These are phyloP conservation scores for Gymnodraco acuticeps DNA, from an alignment of 2,797 vertebrate species.

Conservation along the genomic window DNA sequence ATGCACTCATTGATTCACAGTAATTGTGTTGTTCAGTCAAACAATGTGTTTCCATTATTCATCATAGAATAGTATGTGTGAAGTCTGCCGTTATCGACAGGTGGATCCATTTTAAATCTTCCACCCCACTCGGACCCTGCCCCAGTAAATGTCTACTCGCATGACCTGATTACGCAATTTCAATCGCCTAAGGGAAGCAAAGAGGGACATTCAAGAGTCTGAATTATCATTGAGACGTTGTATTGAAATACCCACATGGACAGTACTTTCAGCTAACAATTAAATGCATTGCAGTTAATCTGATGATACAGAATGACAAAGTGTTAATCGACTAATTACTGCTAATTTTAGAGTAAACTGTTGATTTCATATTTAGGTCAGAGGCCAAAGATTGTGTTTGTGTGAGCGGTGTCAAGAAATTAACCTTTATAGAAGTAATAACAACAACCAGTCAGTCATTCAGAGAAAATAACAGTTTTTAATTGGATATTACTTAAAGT, in stretches of 20 bases:
- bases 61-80: not conserved
- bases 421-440: not conserved
- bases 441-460: not conserved
- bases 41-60: not conserved
- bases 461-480: too few relatives aligned
- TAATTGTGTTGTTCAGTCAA: not conserved
- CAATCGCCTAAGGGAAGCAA: constrained; percentile 29
- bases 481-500: too few relatives aligned
- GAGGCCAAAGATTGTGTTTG: constrained; percentile 23
- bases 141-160: constrained; percentile 19
- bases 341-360: constrained; percentile 1
- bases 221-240: not conserved
- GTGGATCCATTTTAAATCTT: not conserved
- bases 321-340: constrained; percentile 9
- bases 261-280: not conserved
- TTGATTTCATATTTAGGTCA: constrained; percentile 10
- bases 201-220: constrained; percentile 22
- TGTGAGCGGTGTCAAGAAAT: not conserved
- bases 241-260: not conserved
- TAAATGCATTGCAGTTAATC: not conserved
- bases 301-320: constrained; percentile 31
- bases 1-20: not conserved
- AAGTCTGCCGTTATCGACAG: not conserved
- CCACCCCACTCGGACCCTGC: not conserved
- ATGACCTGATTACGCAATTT: constrained; percentile 29